phyloP scores from a whole-genome alignment of 2,113 vertebrate genomes.

The Notothenia coriiceps region DNA sequence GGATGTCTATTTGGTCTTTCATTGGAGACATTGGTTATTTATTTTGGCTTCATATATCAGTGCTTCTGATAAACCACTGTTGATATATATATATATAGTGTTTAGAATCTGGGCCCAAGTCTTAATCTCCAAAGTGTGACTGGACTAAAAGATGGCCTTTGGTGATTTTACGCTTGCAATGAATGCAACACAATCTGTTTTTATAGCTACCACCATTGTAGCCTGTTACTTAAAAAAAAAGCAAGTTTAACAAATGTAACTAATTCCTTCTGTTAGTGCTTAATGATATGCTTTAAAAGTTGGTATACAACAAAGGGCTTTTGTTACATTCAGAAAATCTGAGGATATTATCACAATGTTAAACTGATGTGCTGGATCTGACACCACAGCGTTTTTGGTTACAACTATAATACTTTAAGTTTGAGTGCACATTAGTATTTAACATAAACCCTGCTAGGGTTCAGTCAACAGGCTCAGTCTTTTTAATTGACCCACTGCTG shows the following conservation, averaged over 20 bases:
- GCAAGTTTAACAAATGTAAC: constrained; percentile 45
- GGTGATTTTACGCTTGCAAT: constrained; percentile 35
- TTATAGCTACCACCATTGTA: constrained; percentile 42
- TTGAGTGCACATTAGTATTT: constrained; percentile 1
- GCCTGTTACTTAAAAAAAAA: constrained; percentile 35
- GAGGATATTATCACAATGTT: constrained; percentile 18
- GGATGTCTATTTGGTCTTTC: not conserved
- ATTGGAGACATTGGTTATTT: not conserved
- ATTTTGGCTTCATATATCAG: not conserved
- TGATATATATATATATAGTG: not conserved
- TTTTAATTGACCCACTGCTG: constrained; percentile 13
- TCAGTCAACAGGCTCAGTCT: not conserved
- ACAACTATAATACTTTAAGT: constrained; percentile 2
- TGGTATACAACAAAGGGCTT: constrained; percentile 27
- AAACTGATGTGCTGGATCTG: constrained; percentile 11
- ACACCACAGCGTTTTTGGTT: not conserved
- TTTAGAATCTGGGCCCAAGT: constrained; percentile 2
- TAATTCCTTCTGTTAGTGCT: constrained; percentile 43
- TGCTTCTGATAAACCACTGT: not conserved
- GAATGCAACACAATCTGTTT: constrained; percentile 44
- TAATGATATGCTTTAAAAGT: constrained; percentile 52
- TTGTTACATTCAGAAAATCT: not conserved
- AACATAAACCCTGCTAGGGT: not conserved
- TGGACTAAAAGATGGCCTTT: constrained; percentile 4
- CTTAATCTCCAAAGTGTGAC: not conserved